phyloP scores from a whole-genome alignment of 2,888 invertebrate species.

The Gymnoscelis rufifasciata region DNA sequence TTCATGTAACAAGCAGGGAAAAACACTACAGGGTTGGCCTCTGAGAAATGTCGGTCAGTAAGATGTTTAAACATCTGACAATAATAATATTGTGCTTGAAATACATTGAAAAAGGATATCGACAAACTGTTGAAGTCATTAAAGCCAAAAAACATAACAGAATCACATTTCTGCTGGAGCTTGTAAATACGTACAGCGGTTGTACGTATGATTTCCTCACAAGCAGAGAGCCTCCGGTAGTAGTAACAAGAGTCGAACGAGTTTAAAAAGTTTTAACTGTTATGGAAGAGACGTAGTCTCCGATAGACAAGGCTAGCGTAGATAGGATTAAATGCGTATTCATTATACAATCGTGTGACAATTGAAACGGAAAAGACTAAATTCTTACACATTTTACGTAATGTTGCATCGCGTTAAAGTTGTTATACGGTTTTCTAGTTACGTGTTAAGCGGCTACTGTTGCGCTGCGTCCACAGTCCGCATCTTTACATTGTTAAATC shows the following conservation, averaged over 20 bases:
- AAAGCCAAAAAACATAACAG: neutral
- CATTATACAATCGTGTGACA: slow-evolving; percentile 71
- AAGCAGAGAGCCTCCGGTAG: slow-evolving; percentile 26
- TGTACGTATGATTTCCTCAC: too few species aligned
- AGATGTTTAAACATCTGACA: slow-evolving; percentile 72
- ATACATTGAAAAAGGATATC: slow-evolving; percentile 27
- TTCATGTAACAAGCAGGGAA: slow-evolving; percentile 44
- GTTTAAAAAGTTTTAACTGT: slow-evolving; percentile 69
- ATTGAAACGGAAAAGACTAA: slow-evolving; percentile 78
- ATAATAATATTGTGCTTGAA: slow-evolving; percentile 59
- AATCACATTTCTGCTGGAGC: slow-evolving; percentile 26
- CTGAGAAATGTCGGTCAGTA: slow-evolving; percentile 53
- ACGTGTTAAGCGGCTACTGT: slow-evolving; percentile 46
- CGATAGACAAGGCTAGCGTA: slow-evolving; percentile 74
- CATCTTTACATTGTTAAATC: slow-evolving; percentile 43
- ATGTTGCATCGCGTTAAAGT: slow-evolving; percentile 72
- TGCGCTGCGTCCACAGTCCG: slow-evolving; percentile 21
- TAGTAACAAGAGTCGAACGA: slow-evolving; percentile 44
- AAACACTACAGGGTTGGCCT: slow-evolving; percentile 60
- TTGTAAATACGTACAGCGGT: too few species aligned
- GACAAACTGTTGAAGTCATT: neutral
- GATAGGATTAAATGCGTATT: slow-evolving; percentile 71
- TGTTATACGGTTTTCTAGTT: slow-evolving; percentile 64
- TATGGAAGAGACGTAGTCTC: slow-evolving; percentile 71
- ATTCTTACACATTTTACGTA: slow-evolving; percentile 72